Base-by-base conservation (phyloP, 2,888 invertebrate genomes). In the Oligia strigilis region DNA sequence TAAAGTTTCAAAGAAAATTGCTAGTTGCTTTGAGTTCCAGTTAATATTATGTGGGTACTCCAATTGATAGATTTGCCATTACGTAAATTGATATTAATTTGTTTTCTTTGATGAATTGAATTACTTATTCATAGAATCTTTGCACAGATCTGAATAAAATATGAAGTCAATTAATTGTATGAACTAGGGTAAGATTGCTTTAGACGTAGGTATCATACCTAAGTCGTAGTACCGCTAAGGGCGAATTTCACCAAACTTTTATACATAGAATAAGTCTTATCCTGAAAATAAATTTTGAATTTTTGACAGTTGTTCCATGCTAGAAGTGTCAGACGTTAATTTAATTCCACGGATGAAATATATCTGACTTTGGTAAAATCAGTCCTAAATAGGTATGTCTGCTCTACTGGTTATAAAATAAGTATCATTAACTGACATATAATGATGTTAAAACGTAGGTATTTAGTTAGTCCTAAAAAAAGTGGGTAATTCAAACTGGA, bases 1-100 rank as follows among this genome's bases (percentile, higher is more conserved):
- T 76, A 86, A 86, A 78, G 52, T 85, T 81, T 85, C 78, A 86
- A 76, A 69, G 86, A 49, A 85, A 78, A 86, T 86, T 86, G 65
- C 78, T 85, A 17, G 82, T 81, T 87, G 14, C 86, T 87, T 85
- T 86, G 82, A 87, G 74, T 58, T 74, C 19, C 2, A 60, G 58
- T 80, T 79, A 75, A 70, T 58, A 72, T 80, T 72, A 82, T 71
- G 13, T 36, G 62, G n/a, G 2, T 62, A 69, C 49, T 77, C 14
- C 19, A 82, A 73, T 77, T 73, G 13, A 19, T 60, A 23, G 23
- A 66, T 69, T 85, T 40, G 14, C 66, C 19, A 65, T 65, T 66
- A 69, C 9, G 62, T 29, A 64, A 84, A 80, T 80, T 80, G n/a
- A 5, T 49, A 49, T 64, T 55, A 2, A n/a, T 64, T 66, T 60